Percentiles rank a stretch among this genome's conserved stretches.
These are phyloP conservation scores for Eremophila alpestris DNA, from an alignment of 2,797 vertebrate genomes.

Conservation along the genomic window DNA sequence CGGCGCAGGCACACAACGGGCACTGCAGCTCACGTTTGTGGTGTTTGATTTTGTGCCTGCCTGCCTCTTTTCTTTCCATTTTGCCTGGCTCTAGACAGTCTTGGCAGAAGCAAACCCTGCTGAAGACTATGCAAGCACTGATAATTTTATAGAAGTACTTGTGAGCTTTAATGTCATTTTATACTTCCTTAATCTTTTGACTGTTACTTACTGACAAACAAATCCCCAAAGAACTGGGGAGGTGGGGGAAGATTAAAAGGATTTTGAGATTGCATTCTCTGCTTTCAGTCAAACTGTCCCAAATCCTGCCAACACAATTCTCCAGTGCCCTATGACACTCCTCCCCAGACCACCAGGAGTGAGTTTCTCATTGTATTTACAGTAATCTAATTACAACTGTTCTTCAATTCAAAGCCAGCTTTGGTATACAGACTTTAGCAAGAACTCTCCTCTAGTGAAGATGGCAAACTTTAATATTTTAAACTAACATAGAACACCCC, in stretches of 20 bases:
- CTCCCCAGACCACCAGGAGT: constrained; percentile 84
- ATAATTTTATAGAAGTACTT: constrained; percentile 60
- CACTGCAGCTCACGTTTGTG: rapidly evolving
- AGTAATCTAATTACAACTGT: constrained; percentile 88
- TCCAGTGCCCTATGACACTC: constrained; percentile 70
- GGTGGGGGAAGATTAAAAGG: constrained; percentile 76
- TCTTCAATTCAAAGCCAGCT: constrained; percentile 76
- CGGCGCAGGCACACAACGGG: not conserved
- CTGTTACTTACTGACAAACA: constrained; percentile 82
- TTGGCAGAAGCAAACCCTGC: constrained; percentile 8
- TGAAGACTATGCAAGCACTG: constrained; percentile 21
- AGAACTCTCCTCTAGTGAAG: constrained; percentile 31
- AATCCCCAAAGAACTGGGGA: constrained; percentile 79
- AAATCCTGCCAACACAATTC: constrained; percentile 76
- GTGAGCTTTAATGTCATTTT: constrained; percentile 66
- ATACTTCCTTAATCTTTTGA: constrained; percentile 67
- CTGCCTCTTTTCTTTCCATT: not conserved
- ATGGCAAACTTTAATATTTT: constrained; percentile 76
- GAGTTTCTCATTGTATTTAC: constrained; percentile 85
- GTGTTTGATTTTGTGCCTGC: not conserved
- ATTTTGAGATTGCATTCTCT: constrained; percentile 78
- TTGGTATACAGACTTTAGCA: constrained; percentile 73
- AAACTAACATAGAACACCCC: constrained; percentile 60
- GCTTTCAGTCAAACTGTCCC: constrained; percentile 80
- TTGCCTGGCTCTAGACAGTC: not conserved